Evolutionary conservation across 1,140 invertebrate genomes (phyloP), one percentile per base, ranked within the genome.

Genomic region (Cyclina sinensis): DNA sequence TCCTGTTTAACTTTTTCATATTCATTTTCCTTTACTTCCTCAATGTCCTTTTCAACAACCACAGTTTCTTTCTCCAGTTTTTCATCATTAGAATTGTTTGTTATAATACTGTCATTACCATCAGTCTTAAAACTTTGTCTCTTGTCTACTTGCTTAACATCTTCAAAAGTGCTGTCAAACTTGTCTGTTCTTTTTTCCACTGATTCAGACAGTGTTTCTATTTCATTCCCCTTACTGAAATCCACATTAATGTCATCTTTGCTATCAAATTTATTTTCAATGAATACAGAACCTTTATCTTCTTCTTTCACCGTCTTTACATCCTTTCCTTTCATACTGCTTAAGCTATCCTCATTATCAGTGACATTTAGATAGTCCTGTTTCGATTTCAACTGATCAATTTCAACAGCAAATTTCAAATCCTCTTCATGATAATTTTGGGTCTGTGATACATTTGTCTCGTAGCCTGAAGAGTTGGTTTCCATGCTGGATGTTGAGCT

Each of bases 401-500:
- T 62, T 51, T 88, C 86, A 73, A 82, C 70, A 27, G 51, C 65
- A 62, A 83, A 83, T 46, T 39, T 82, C n/a, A 82, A 4, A 27
- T 37, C 54, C 11, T 88, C 86, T 37, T 88, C 86, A 30, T 43
- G 78, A 39, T 32, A 32, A 18, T 59, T 73, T 27, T 57, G 79
- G 35, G 65, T 70, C 54, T 81, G 78, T 16, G 86, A 88, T 12
- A 24, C 35, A 82, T 88, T 88, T 39, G 86, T 88, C 54, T 88
- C 86, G 83, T 88, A 88, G 0, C 86, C 86, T 35, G 86, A 88
- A 30, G 86, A 82, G 16, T 80, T 74, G 27, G 78, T 88, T n/a
- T 88, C 86, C 79, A 88, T 80, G 39, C 86, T 88, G n/a, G 86
- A 88, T 16, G 51, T 73, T 73, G 86, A 88, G 46, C 68, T 83